Conservation (phyloP, 2,113 vertebrate species). For the Ahaetulla prasina region DNA sequence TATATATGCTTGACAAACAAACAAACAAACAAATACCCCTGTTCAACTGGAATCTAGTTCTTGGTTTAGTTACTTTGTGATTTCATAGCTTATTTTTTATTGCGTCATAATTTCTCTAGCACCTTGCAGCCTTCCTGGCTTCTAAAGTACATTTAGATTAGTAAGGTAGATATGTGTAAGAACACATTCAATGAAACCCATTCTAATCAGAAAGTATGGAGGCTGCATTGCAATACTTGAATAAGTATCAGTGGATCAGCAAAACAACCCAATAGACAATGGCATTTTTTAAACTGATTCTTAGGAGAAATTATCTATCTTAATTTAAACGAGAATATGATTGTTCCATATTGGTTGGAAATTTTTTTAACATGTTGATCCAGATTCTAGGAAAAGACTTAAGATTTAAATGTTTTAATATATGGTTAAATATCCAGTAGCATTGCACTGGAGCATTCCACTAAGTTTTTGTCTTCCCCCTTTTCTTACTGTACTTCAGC, state of each 20-base stretch:
- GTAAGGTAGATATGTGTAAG: not conserved
- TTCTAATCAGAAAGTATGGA: not conserved
- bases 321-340: not conserved
- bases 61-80: not conserved
- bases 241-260: rapidly evolving
- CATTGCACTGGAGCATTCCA: not conserved
- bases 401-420: not conserved
- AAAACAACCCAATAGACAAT: not conserved
- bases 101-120: not conserved
- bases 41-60: not conserved
- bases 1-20: too few relatives aligned
- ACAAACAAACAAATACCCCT: too few relatives aligned
- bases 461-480: not conserved
- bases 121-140: not conserved
- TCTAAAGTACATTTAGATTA: not conserved
- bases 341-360: not conserved
- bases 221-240: not conserved
- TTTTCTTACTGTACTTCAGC: not conserved
- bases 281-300: rapidly evolving
- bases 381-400: not conserved
- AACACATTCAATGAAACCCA: not conserved
- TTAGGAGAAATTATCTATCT: not conserved
- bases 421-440: not conserved
- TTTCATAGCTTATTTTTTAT: not conserved
- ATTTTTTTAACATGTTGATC: not conserved